Evolutionary conservation across 1,140 invertebrate species (phyloP), one percentile per base, ranked within the genome.

Genomic region (Anagrus nilaparvatae): DNA sequence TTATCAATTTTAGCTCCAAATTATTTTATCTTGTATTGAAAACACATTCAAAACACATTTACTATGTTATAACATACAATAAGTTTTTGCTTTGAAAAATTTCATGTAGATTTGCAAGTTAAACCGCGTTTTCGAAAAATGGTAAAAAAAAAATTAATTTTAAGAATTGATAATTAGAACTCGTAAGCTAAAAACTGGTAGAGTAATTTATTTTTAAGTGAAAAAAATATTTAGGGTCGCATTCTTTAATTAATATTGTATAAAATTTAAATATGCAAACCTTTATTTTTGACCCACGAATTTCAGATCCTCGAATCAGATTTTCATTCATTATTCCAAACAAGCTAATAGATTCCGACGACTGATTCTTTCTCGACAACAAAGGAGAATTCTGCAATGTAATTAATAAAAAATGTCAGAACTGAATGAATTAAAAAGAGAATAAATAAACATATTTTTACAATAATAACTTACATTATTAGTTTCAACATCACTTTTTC

Each of bases 401-500:
- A n/a, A n/a, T n/a, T n/a, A n/a, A n/a, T n/a, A n/a, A n/a, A n/a
- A n/a, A n/a, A n/a, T 25, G 6, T 12, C 24, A 25, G 12, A 25
- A 25, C 12, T 27, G 24, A 14, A 6, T 9, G 8, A 17, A 14
- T 7, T 5, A 5, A 12, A 18, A 3, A 14, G 17, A 37, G 4
- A 24, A 30, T 21, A 30, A 31, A 33, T 28, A 16, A 13, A 18
- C 43, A 38, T 54, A 73, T 71, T 59, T 74, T 70, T 3, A 48
- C 46, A 10, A 52, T 49, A 33, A 47, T 55, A 21, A 51, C 56
- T 46, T 39, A 58, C 13, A 50, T n/a, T n/a, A n/a, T n/a, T n/a
- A n/a, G n/a, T n/a, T n/a, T n/a, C n/a, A n/a, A n/a, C 44, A 28
- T 74, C 71, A 28, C 59, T 64, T 48, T 71, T 71, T 44, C 67